These are phyloP conservation scores for Cyrtodaria siliqua DNA, from an alignment of 2,888 invertebrate genomes.

Conservation along the genomic window DNA sequence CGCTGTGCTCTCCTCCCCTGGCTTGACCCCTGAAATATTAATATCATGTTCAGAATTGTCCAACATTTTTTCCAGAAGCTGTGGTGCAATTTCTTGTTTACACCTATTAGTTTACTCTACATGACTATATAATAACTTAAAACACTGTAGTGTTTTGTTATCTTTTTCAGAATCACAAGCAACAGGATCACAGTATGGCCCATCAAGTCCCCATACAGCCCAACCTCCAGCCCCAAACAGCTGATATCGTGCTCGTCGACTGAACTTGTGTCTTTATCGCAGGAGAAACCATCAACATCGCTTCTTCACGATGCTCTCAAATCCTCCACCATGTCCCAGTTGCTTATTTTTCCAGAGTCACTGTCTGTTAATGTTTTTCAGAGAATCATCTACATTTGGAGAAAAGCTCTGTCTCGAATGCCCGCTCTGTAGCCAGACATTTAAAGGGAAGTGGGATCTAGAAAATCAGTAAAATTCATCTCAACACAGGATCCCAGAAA, in stretches of 20 bases:
- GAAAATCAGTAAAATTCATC: conserved; percentile 95
- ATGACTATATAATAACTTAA: too few species aligned
- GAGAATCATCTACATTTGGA: conserved; percentile 53
- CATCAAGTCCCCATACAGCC: conserved; percentile 48
- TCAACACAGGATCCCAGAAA: conserved; percentile 92
- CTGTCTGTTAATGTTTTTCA: conserved; percentile 20
- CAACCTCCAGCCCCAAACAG: conserved; percentile 43
- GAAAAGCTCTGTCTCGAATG: conserved; percentile 90
- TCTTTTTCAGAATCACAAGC: conserved; percentile 73
- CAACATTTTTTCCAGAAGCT: too few species aligned
- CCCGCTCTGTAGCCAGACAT: conserved; percentile 96
- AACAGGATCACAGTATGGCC: conserved; percentile 78
- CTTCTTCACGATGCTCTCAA: conserved; percentile 50
- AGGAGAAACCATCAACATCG: conserved; percentile 34
- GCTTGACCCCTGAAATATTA: too few species aligned
- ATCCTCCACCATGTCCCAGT: conserved; percentile 59
- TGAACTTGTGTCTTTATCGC: conserved; percentile 11
- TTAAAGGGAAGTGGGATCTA: conserved; percentile 94
- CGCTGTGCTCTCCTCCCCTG: too few species aligned
- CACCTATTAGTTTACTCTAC: too few species aligned
- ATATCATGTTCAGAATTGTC: too few species aligned
- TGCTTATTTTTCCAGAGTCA: conserved; percentile 50
- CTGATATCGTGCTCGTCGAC: conserved; percentile 7
- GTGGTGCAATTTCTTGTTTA: too few species aligned
- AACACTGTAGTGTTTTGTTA: too few species aligned